Conservation (phyloP, 1,140 invertebrate genomes). For the Drosophila orena region DNA sequence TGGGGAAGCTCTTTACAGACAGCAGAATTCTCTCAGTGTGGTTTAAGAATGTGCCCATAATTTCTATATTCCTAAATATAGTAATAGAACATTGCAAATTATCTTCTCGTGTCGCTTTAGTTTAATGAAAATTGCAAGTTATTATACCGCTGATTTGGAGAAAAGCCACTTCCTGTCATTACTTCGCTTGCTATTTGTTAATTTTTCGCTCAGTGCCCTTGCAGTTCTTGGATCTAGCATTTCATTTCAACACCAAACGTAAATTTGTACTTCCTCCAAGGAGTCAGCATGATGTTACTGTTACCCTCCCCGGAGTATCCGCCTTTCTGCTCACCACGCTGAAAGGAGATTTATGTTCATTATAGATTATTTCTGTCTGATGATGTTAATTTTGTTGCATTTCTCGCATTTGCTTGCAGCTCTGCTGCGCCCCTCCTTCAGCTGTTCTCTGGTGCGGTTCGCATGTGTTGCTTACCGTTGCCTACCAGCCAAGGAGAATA, state of each 20-base stretch:
- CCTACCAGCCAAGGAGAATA: conserved; percentile 42
- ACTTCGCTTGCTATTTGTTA: not conserved
- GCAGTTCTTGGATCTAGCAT: conserved; percentile 54
- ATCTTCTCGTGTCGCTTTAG: not conserved
- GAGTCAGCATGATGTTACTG: conserved; percentile 52
- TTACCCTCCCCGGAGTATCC: not conserved
- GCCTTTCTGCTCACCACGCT: conserved; percentile 12
- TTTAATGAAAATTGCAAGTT: not conserved
- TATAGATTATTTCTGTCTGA: conserved; percentile 84
- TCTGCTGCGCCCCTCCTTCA: conserved; percentile 6
- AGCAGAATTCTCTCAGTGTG: not conserved
- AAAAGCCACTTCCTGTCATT: not conserved
- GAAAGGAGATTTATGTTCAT: conserved; percentile 83
- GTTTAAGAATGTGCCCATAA: not conserved
- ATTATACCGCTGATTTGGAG: too few relatives aligned
- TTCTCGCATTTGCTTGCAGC: conserved; percentile 78
- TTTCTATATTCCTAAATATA: not conserved
- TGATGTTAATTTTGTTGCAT: conserved; percentile 84
- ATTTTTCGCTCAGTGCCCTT: conserved; percentile 21
- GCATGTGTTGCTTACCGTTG: conserved; percentile 34
- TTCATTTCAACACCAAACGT: conserved; percentile 83
- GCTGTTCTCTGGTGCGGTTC: conserved; percentile 1
- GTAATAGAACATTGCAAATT: not conserved
- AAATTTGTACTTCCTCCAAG: conserved; percentile 81
- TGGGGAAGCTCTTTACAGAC: too few relatives aligned